Conservation (phyloP, 2,797 vertebrate genomes). For the Scomberomorus guttatus region DNA sequence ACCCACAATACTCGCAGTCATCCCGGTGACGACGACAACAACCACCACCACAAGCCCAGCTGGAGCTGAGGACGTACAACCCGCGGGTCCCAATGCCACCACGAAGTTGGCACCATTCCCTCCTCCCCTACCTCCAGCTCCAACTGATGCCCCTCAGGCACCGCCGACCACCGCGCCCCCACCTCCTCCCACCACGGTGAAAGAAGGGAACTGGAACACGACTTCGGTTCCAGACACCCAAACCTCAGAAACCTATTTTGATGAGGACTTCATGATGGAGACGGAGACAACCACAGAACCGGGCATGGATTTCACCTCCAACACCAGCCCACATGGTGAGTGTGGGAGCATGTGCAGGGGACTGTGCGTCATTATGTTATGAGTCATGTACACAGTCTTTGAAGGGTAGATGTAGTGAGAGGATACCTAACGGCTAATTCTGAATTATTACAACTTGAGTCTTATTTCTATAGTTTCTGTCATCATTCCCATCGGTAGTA, state of each 20-base stretch:
- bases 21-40: conserved; percentile 2
- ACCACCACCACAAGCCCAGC: neutral
- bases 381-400: neutral
- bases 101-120: conserved; percentile 9
- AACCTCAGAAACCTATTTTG: neutral
- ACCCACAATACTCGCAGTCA: conserved; percentile 25
- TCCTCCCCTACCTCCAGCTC: conserved; percentile 23
- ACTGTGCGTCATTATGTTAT: neutral
- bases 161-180: conserved; percentile 14
- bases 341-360: neutral
- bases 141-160: conserved; percentile 37
- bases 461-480: neutral
- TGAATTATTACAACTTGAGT: neutral
- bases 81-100: conserved; percentile 25
- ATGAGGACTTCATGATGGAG: neutral
- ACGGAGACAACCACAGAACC: conserved; percentile 42
- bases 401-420: neutral
- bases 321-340: conserved; percentile 62
- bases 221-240: neutral
- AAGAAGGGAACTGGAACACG: conserved; percentile 23
- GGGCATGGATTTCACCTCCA: conserved; percentile 35
- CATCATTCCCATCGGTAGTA: conserved; percentile 1
- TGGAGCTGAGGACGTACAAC: neutral
- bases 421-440: neutral
- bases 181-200: neutral